phyloP scores from a whole-genome alignment of 2,888 invertebrate species.

The Pemphredon lugubris region DNA sequence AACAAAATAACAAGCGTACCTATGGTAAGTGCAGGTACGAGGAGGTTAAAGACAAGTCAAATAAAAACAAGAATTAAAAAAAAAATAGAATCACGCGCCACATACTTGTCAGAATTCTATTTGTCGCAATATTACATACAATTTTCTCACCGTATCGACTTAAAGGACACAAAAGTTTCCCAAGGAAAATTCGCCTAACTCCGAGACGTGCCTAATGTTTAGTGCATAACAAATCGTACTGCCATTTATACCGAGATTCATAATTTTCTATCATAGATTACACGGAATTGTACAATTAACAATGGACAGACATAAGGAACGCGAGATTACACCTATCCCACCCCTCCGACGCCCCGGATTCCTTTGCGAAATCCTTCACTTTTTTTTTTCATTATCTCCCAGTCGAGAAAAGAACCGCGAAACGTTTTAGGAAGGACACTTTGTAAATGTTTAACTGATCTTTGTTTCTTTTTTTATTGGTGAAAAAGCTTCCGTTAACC shows the following conservation, averaged over 20 bases:
- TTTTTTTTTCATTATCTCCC: neutral
- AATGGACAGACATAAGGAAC: neutral
- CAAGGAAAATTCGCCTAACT: neutral
- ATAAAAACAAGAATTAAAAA: no score
- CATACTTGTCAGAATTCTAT: neutral
- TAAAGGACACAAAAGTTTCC: no score
- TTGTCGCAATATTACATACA: no score
- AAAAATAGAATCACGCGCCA: neutral
- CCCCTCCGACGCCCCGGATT: no score
- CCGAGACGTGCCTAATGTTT: neutral
- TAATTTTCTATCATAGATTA: neutral
- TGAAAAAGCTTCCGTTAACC: slow-evolving; percentile 77
- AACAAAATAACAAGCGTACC: no score
- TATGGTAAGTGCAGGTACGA: no score
- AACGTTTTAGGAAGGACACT: slow-evolving; percentile 48
- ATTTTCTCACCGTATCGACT: no score
- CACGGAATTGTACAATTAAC: neutral
- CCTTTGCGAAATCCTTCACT: neutral
- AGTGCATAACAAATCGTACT: neutral
- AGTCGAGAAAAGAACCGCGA: slow-evolving; percentile 27
- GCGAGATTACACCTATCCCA: no score
- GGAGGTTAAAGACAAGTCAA: no score
- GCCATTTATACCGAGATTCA: neutral
- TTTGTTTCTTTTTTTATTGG: slow-evolving; percentile 69
- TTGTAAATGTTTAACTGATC: slow-evolving; percentile 70